These are phyloP conservation scores for Seira ritae DNA, from an alignment of 2,888 invertebrate genomes.

Conservation along the genomic window DNA sequence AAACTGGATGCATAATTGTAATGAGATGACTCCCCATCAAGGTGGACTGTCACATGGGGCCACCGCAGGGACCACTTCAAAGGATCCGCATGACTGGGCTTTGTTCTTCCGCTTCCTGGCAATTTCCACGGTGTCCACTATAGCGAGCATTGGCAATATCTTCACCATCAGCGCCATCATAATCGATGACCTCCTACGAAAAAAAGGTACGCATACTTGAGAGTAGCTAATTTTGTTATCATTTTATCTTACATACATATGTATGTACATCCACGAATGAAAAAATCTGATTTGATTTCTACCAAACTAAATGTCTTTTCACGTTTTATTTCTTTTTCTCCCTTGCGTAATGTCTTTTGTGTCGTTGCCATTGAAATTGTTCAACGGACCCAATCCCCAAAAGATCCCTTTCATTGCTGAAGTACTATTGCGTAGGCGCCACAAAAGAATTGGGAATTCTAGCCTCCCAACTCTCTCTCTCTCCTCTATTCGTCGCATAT, in stretches of 20 bases:
- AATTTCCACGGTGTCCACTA: constrained; percentile 81
- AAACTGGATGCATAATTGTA: not conserved
- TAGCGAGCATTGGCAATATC: constrained; percentile 85
- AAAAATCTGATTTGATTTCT: not conserved
- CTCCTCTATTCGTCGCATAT: not conserved
- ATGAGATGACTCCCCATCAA: constrained; percentile 47
- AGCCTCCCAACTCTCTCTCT: not conserved
- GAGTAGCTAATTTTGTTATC: constrained; percentile 39
- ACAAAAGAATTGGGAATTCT: not conserved
- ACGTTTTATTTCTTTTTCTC: not conserved
- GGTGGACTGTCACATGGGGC: constrained; percentile 22
- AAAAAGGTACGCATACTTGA: constrained; percentile 83
- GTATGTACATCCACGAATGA: too few relatives aligned
- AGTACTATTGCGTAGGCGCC: not conserved
- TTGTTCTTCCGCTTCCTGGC: constrained; percentile 82
- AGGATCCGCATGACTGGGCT: constrained; percentile 80
- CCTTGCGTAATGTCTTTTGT: not conserved
- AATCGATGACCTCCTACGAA: constrained; percentile 83
- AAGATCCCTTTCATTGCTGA: not conserved
- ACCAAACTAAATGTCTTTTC: not conserved
- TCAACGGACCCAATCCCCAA: not conserved
- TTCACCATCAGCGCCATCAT: constrained; percentile 86
- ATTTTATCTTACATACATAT: too few relatives aligned
- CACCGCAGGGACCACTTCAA: constrained; percentile 10
- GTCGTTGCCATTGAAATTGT: not conserved